Evolutionary conservation across 1,140 invertebrate species (phyloP).

Genomic region (Zaprionus davidi): DNA sequence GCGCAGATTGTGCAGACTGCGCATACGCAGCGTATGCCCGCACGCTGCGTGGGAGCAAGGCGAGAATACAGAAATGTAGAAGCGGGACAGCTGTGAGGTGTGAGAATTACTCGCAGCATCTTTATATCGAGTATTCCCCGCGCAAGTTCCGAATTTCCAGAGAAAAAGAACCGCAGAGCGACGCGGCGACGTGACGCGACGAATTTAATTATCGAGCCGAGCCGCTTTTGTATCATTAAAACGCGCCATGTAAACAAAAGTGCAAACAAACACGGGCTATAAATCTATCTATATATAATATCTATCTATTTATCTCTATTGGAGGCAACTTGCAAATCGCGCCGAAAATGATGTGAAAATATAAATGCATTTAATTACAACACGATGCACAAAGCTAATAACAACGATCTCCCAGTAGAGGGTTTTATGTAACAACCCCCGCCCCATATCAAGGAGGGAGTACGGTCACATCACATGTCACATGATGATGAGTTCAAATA

Average conservation of each 20-base stretch:
- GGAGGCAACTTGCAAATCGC: slow-evolving; percentile 6
- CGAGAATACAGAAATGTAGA: neutral
- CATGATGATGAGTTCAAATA: neutral
- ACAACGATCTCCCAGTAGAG: slow-evolving; percentile 18
- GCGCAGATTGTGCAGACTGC: slow-evolving; percentile 10
- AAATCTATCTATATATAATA: neutral
- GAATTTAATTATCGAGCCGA: neutral
- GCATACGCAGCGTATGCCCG: slow-evolving; percentile 34
- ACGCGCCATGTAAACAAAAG: slow-evolving; percentile 6
- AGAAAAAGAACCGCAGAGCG: neutral
- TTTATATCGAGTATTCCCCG: neutral
- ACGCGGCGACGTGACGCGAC: neutral
- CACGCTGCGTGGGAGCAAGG: neutral
- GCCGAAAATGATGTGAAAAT: slow-evolving; percentile 23
- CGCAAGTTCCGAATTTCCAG: neutral
- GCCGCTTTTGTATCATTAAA: slow-evolving; percentile 4
- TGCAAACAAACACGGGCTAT: neutral
- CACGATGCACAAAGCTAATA: slow-evolving; percentile 33
- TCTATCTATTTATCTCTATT: neutral
- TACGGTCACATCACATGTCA: neutral
- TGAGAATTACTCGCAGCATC: neutral
- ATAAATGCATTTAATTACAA: slow-evolving; percentile 51
- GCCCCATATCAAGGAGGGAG: neutral
- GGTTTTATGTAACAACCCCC: neutral
- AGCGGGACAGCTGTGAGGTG: too few relatives aligned